A percentile compares a stretch with the other conserved stretches of the same genome.
These are phyloP conservation scores for Anoplius nigerrimus DNA, from an alignment of 2,888 invertebrate species.

Conservation along the genomic window DNA sequence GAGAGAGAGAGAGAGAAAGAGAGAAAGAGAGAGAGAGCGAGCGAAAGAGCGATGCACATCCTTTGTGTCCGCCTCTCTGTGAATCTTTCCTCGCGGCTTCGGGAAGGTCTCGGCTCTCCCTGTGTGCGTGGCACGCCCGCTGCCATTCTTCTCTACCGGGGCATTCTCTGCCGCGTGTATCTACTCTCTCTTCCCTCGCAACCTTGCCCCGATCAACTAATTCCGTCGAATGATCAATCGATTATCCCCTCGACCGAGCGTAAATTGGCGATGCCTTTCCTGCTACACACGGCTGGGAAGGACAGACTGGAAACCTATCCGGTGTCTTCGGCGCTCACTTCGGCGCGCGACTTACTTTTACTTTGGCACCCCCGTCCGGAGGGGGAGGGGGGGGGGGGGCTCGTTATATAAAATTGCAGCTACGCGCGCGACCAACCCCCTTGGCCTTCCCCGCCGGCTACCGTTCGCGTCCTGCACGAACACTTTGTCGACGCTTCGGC, in stretches of 20 bases:
- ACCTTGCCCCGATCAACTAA: conserved; percentile 47
- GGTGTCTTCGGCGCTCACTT: conserved; percentile 13
- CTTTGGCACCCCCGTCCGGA: conserved; percentile 7
- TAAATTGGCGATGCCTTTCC: conserved; percentile 48
- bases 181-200: conserved; percentile 2
- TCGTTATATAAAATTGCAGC: conserved; percentile 9
- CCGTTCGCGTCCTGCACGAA: neutral
- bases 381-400: no score
- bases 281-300: no score
- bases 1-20: conserved; percentile 22
- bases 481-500: neutral
- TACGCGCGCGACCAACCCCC: no score
- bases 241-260: conserved; percentile 70
- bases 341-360: conserved; percentile 30
- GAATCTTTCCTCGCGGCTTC: conserved; percentile 13
- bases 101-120: neutral
- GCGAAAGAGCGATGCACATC: conserved; percentile 16
- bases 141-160: conserved; percentile 4
- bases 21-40: conserved; percentile 4
- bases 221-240: conserved; percentile 66
- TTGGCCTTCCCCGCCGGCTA: no score
- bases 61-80: conserved; percentile 19
- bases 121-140: conserved; percentile 13
- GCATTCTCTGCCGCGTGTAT: neutral
- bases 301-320: conserved; percentile 7